These are phyloP conservation scores for Cnemophilus loriae DNA, from an alignment of 2,113 vertebrate genomes.

Conservation along the genomic window DNA sequence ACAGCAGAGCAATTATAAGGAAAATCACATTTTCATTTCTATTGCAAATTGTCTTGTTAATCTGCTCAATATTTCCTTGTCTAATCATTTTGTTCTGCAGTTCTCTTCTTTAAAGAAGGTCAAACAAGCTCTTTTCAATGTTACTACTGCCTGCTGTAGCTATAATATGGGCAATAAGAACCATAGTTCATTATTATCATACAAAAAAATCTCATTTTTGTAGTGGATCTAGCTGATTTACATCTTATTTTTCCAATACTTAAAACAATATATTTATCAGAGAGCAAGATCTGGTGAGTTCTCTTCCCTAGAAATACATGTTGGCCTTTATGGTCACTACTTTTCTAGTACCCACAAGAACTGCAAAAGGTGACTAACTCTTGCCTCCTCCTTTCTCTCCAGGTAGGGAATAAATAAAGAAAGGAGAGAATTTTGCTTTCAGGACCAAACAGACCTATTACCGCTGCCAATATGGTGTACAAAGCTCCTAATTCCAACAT, in stretches of 20 bases:
- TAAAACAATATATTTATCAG: neutral
- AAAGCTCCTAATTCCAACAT: neutral
- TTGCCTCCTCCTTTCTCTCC: neutral
- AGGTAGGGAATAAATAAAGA: neutral
- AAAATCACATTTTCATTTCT: constrained; percentile 53
- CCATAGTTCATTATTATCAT: neutral
- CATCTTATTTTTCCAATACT: neutral
- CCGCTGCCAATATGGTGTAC: neutral
- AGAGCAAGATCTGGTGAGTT: neutral
- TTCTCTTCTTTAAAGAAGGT: constrained; percentile 26
- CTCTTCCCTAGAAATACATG: neutral
- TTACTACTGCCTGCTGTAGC: neutral
- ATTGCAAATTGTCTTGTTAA: constrained; percentile 39
- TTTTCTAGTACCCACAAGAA: neutral
- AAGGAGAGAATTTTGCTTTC: neutral
- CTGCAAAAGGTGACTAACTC: neutral
- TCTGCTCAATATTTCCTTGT: constrained; percentile 29
- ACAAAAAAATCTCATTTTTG: neutral
- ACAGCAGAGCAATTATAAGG: constrained; percentile 11
- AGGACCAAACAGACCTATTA: neutral
- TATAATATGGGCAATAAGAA: neutral
- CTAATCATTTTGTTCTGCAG: constrained; percentile 16
- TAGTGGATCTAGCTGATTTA: neutral
- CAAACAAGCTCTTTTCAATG: constrained; percentile 3
- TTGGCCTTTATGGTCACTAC: neutral